Base-by-base conservation (phyloP, 2,888 invertebrate genomes). In the Pterostichus madidus region DNA sequence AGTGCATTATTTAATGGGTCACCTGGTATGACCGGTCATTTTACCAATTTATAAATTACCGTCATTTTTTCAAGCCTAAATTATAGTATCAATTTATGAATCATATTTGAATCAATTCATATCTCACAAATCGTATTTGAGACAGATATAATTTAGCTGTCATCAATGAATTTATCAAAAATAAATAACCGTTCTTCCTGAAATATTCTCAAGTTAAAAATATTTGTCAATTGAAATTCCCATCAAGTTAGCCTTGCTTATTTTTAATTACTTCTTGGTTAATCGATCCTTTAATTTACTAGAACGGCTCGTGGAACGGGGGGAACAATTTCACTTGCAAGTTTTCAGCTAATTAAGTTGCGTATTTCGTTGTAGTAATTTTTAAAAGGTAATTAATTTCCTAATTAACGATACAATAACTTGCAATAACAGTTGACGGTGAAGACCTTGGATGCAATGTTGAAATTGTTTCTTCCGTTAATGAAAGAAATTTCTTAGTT, bases 381-480 rank as follows among this genome's bases (percentile, higher is more conserved):
- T 56, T 56, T 17, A 56, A 52, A 56, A 56, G 13, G 56, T 56
- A 56, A 56, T 56, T 56, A 56, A 17, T 56, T 56, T 56, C 13
- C 56, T 15, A 56, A 56, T 56, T 17, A 56, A 17, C 13, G 4
- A 3, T 0, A 56, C 17, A 56, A 56, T 56, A 56, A 49, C n/a
- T 49, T 49, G 11, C 11, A 5, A 44, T 7, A 44, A 44, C 7
- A 2, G 7, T 2, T 7, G 7, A 1, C 44, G 1, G 44, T 2
- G 44, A 11, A 44, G 49, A 49, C 49, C 49, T 49, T 49, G 49
- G 49, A 1, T 49, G 49, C 49, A 49, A 49, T 49, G 2, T 49
- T 49, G 49, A 49, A 10, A 49, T 49, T 49, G 49, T 49, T 49
- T 49, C 49, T 5, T 49, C 49, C 11, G 49, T 5, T 49, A 49